Base-by-base conservation (phyloP, 2,797 vertebrate species). In the Bradypus variegatus region DNA sequence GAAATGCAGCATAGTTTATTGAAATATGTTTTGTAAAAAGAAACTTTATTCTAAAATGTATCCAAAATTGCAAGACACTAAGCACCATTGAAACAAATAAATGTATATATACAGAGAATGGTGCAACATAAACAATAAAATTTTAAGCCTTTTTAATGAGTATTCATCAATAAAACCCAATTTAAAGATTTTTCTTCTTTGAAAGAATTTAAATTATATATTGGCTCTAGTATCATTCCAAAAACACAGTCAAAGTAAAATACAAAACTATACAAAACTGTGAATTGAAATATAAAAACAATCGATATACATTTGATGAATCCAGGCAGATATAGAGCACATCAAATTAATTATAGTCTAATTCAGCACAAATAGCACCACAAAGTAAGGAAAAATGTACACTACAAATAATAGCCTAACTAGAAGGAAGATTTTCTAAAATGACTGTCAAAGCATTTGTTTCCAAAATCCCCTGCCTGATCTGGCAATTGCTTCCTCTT, bases 31-130 rank as follows among this genome's bases (percentile, higher is more conserved):
- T 96, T 96, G 94, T 93, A 97, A 97, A 96, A 97, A 97, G 94
- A 96, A 97, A 97, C 92, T 96, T 97, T 97, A 96, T 97, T 97
- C 95, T 97, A 97, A 96, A 97, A 96, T 96, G 88, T 97, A 95
- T 96, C 95, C 89, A 97, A 97, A 97, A 97, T 95, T 95, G 86
- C 77, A 97, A 97, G 96, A 96, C 95, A 97, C 93, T 58, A 96
- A 94, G 90, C 94, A 96, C 95, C 93, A 96, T 91, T 97, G 95
- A 97, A 96, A 97, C 86, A 97, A 96, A 94, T 95, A 96, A 96
- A 95, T 95, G 94, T 96, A 94, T 97, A 95, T 96, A 76, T 97
- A 96, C 94, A 96, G 94, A 96, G 89, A 97, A 95, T 92, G 92
- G 95, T 83, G 94, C 97, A 97, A 96, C 95, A 96, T 92, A 97